phyloP scores from a whole-genome alignment of 2,888 invertebrate species.

The Drosophila ustulata region DNA sequence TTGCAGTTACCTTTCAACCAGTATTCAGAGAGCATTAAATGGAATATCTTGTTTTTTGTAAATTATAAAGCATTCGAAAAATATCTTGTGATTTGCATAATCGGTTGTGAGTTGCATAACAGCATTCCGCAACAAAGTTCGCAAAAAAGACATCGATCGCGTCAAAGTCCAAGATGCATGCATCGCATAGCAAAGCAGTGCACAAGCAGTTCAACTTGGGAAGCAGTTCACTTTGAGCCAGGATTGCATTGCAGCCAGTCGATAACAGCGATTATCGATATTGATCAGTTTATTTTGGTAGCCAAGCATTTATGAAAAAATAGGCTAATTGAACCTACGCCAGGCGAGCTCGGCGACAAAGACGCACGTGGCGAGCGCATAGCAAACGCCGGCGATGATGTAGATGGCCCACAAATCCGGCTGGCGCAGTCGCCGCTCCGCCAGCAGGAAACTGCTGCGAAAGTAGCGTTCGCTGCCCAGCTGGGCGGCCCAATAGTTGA shows the following conservation, averaged over 20 bases:
- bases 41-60: constrained; percentile 42
- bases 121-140: no score
- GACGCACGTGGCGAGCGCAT: constrained; percentile 42
- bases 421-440: constrained; percentile 41
- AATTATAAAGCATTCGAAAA: constrained; percentile 41
- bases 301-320: not conserved
- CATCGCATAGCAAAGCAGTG: no score
- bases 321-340: constrained; percentile 1
- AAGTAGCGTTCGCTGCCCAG: constrained; percentile 44
- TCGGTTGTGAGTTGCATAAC: no score
- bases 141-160: no score
- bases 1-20: no score
- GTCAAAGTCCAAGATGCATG: no score
- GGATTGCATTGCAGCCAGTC: not conserved
- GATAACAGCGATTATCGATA: not conserved
- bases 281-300: not conserved
- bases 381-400: constrained; percentile 25
- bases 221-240: not conserved
- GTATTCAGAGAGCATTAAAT: constrained; percentile 32
- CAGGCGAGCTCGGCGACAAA: constrained; percentile 55
- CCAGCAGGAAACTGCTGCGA: constrained; percentile 35
- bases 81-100: not conserved
- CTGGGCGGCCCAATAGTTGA: constrained; percentile 50
- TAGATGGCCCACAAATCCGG: constrained; percentile 52
- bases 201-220: no score